A percentile compares a stretch with the other conserved stretches of the same genome.
Conservation (phyloP, 2,113 vertebrate species). For the Platycercus adscitus region DNA sequence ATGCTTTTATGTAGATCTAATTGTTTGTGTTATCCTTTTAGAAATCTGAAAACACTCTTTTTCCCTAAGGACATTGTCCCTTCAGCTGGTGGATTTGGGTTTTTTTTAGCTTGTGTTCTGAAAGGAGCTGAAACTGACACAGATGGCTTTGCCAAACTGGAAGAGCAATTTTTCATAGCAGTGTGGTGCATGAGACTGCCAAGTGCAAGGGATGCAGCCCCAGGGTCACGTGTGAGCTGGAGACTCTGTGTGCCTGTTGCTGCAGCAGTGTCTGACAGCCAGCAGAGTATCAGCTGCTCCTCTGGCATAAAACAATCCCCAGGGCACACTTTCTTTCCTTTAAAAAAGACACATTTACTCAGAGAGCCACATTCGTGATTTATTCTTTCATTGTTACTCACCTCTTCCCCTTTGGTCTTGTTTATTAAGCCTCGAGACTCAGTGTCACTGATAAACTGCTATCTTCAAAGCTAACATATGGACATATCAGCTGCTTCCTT, state of each 20-base stretch:
- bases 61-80: background rate
- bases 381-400: background rate
- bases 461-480: background rate
- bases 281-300: background rate
- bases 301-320: background rate
- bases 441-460: background rate
- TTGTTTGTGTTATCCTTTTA: constrained; percentile 11
- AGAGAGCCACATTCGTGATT: background rate
- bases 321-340: background rate
- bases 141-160: constrained; percentile 31
- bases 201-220: background rate
- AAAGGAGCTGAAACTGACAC: constrained; percentile 29
- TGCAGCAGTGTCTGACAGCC: background rate
- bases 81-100: background rate
- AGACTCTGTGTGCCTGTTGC: background rate
- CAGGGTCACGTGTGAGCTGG: background rate
- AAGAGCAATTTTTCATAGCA: background rate
- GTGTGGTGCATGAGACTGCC: background rate
- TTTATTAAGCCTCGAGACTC: background rate
- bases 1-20: background rate
- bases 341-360: background rate
- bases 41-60: constrained; percentile 30
- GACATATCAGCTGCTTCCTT: background rate
- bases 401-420: background rate
- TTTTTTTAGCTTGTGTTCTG: background rate